Percentiles rank a stretch among this genome's conserved stretches.
Conservation (phyloP, 2,888 invertebrate species). For the Chymomyza caudatula region DNA sequence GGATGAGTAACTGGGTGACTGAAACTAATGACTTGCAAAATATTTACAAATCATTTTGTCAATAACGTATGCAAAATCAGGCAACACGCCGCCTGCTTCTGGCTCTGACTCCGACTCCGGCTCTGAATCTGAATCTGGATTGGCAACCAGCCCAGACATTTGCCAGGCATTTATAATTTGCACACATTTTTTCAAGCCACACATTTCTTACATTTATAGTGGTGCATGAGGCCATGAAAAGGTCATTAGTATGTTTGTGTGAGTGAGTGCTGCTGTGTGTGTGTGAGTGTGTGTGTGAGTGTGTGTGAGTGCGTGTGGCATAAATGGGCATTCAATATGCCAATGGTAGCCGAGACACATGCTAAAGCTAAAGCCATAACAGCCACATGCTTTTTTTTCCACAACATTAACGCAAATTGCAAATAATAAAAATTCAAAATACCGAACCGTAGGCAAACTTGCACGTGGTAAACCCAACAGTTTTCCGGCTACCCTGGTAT, state of each 20-base stretch:
- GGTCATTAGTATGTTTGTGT: conserved; percentile 67
- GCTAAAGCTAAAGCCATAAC: conserved; percentile 60
- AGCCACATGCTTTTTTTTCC: conserved; percentile 72
- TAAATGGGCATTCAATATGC: conserved; percentile 73
- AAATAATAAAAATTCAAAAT: conserved; percentile 75
- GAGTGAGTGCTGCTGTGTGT: conserved; percentile 5
- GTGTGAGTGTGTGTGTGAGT: conserved; percentile 27
- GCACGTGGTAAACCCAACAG: conserved; percentile 53
- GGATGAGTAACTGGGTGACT: conserved; percentile 6
- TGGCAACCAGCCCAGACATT: background rate
- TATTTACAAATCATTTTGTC: conserved; percentile 73
- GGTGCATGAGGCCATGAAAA: conserved; percentile 65
- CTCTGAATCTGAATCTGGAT: background rate
- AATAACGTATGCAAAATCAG: conserved; percentile 51
- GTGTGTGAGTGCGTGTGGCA: conserved; percentile 45
- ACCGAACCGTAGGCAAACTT: conserved; percentile 58
- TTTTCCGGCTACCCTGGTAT: conserved; percentile 15
- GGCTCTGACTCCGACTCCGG: background rate
- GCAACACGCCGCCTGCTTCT: background rate
- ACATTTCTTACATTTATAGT: conserved; percentile 69
- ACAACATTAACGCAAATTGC: conserved; percentile 75
- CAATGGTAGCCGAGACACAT: conserved; percentile 37
- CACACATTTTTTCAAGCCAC: conserved; percentile 27
- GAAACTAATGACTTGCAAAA: conserved; percentile 72
- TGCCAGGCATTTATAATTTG: conserved; percentile 58